Conservation (phyloP, 2,797 vertebrate species). For the Rhincodon typus region DNA sequence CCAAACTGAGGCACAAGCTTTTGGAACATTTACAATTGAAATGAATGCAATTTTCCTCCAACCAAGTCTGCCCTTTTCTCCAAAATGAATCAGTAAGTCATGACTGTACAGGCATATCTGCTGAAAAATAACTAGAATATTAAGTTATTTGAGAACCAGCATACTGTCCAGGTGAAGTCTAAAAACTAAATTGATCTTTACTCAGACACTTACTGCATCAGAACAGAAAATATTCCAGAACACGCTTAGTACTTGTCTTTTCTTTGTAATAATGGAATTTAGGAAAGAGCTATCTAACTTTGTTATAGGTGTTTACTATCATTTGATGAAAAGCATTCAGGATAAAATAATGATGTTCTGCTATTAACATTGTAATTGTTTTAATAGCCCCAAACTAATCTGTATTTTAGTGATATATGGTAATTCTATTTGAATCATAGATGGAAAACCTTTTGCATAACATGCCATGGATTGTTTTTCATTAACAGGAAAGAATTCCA, state of each 20-base stretch:
- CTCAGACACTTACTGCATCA: too few relatives aligned
- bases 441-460: background rate
- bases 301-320: background rate
- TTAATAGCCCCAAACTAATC: background rate
- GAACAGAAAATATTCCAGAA: background rate
- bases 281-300: background rate
- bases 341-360: background rate
- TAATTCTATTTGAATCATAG: background rate
- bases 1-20: background rate
- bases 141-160: background rate
- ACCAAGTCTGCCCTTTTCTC: background rate
- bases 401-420: background rate
- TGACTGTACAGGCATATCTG: background rate
- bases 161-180: background rate
- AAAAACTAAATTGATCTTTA: constrained; percentile 6
- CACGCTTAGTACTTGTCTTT: background rate
- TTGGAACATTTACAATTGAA: background rate
- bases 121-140: background rate
- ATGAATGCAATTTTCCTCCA: background rate
- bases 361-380: background rate
- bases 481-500: background rate
- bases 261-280: background rate
- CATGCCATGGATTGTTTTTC: background rate
- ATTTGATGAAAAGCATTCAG: background rate
- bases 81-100: background rate